Percentiles rank a stretch among this genome's conserved stretches.
phyloP scores from a whole-genome alignment of 2,113 vertebrate genomes.

The Chlorocebus sabaeus region DNA sequence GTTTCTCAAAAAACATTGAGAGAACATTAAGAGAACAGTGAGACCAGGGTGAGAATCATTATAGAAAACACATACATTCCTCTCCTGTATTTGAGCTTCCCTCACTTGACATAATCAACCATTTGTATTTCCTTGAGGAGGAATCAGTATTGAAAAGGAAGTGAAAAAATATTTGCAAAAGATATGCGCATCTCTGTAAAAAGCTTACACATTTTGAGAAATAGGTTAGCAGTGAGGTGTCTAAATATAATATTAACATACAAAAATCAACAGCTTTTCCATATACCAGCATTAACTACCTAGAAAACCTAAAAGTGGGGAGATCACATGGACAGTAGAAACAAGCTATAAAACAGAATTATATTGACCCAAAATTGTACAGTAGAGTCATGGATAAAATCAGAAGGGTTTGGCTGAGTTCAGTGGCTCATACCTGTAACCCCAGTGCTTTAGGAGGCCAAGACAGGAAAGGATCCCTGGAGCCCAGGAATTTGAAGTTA shows the following conservation, averaged over 20 bases:
- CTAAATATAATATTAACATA: background rate
- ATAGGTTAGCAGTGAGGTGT: background rate
- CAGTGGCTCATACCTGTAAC: too few relatives aligned
- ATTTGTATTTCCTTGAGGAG: background rate
- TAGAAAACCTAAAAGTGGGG: background rate
- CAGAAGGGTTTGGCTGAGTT: background rate
- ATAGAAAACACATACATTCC: background rate
- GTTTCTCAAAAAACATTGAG: background rate
- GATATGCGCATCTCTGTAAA: background rate
- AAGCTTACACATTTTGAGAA: background rate
- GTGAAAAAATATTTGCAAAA: background rate
- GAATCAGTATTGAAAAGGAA: background rate
- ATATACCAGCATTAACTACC: background rate
- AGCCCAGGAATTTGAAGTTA: too few relatives aligned
- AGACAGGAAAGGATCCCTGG: too few relatives aligned
- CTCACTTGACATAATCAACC: background rate
- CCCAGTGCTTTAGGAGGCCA: too few relatives aligned
- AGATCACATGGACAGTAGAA: background rate
- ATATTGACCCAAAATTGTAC: background rate
- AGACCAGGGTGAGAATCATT: background rate
- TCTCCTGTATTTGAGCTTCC: background rate
- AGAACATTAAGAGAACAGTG: background rate
- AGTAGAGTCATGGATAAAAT: background rate
- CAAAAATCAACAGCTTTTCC: background rate
- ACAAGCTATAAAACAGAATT: background rate